Evolutionary conservation across 2,113 vertebrate species (phyloP).

Genomic region (Elaphurus davidianus): DNA sequence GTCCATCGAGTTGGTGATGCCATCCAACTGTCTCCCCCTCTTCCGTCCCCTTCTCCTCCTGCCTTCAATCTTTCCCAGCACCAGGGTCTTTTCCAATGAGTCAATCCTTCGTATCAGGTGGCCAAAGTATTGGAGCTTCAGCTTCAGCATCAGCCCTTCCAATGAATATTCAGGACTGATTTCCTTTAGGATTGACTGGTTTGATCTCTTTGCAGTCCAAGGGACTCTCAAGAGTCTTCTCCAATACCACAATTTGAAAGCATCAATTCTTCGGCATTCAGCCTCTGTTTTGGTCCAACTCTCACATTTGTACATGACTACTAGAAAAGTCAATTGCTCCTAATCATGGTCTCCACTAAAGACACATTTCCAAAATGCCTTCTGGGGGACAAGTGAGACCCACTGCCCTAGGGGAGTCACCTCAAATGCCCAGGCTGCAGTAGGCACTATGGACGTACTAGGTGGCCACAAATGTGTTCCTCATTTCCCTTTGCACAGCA

Average conservation of each 20-base stretch:
- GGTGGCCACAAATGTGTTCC: neutral
- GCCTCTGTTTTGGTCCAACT: neutral
- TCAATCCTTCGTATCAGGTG: neutral
- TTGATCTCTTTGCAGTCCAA: neutral
- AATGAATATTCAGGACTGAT: neutral
- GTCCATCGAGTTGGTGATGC: neutral
- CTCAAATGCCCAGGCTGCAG: neutral
- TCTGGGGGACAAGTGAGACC: neutral
- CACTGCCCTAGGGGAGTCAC: neutral
- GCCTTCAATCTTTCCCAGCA: neutral
- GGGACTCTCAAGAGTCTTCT: neutral
- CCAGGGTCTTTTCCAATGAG: neutral
- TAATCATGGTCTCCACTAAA: neutral
- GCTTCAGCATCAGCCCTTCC: neutral
- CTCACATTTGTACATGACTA: neutral
- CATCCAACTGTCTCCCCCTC: neutral
- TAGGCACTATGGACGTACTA: neutral
- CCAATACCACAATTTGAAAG: neutral
- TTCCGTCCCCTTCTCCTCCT: neutral
- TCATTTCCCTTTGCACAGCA: neutral
- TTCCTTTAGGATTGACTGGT: neutral
- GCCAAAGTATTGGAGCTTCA: neutral
- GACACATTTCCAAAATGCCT: neutral
- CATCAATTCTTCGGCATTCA: neutral
- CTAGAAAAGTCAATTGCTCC: neutral